Base-by-base conservation (phyloP, 2,888 invertebrate genomes). In the Yponomeuta cagnagella region DNA sequence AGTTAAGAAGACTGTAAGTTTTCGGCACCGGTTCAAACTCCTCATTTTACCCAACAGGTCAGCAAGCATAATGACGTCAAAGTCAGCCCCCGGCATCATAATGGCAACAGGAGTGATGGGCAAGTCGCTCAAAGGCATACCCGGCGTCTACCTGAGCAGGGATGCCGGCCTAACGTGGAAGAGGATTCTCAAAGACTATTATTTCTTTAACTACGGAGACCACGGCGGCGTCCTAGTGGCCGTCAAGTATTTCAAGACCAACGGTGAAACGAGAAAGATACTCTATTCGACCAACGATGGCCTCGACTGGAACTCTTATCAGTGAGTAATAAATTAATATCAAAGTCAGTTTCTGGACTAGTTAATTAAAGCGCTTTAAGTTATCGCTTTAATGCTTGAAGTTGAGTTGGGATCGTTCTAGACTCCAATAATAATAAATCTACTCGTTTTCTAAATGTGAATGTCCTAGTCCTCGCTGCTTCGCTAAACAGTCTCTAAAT, bases 161-260 rank as follows among this genome's bases (percentile, higher is more conserved):
- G 96, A 97, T 85, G 97, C 96, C 3, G 97, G 97, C 5, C 87
- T 95, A 4, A 95, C 95, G 0, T 98, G 98, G 98, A 94, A 94
- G 76, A 94, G 96, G 83, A 95, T 96, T 70, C 88, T 97, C 5
- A 95, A 95, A 79, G 97, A 96, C 74, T 95, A 96, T 78, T 96
- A 96, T 80, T 95, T 96, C 86, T 97, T 97, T 86, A 96, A 96
- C 79, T 95, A 97, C 89, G 98, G 97, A 2, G 98, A 98, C 87
- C 97, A 98, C 81, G 98, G 98, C 0, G 98, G 97, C 31, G 93
- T 98, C 0, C 84, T 98, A 43, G 96, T 97, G 0, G 97, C 98
- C 0, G 97, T 97, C 0, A 95, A 95, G 79, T 96, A 96, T 81
- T 96, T 95, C 85, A 96, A 95, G 82, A 93, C 94, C 0, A 93